These are phyloP conservation scores for Meteorus colon DNA, from an alignment of 2,888 invertebrate species.

Conservation along the genomic window DNA sequence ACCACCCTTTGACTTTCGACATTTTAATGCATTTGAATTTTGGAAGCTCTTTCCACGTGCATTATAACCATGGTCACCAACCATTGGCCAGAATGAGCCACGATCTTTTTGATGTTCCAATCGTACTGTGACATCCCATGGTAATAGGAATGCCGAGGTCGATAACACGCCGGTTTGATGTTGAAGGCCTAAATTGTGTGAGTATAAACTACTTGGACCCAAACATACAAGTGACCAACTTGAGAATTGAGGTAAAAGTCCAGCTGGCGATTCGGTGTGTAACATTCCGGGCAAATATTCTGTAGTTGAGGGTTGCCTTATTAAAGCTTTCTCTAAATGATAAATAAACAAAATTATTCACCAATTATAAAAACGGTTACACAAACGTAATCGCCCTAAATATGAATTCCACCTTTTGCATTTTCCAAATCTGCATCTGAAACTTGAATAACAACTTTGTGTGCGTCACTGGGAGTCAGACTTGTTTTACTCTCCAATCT, in stretches of 20 bases:
- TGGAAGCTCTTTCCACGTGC: constrained; percentile 68
- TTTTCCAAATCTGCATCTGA: constrained; percentile 70
- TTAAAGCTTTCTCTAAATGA: constrained; percentile 76
- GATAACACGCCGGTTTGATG: constrained; percentile 94
- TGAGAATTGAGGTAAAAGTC: constrained; percentile 88
- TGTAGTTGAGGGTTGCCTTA: constrained; percentile 86
- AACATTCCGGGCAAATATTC: constrained; percentile 95
- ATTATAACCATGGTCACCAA: constrained; percentile 68
- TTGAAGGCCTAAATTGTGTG: constrained; percentile 88
- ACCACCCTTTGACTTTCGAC: constrained; percentile 72
- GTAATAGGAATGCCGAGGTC: constrained; percentile 91
- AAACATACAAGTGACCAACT: constrained; percentile 94
- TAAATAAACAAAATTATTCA: not conserved
- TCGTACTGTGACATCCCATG: constrained; percentile 91
- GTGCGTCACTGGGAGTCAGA: constrained; percentile 67
- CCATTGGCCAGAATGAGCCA: constrained; percentile 70
- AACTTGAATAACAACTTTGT: constrained; percentile 74
- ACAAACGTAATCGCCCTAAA: constrained; percentile 10
- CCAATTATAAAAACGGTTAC: too few relatives aligned
- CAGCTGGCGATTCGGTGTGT: constrained; percentile 84
- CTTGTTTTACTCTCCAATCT: constrained; percentile 66
- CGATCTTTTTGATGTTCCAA: constrained; percentile 72
- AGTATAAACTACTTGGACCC: constrained; percentile 92
- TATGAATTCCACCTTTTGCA: constrained; percentile 65
- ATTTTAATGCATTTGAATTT: constrained; percentile 67